Evolutionary conservation across 1,140 invertebrate genomes (phyloP), one percentile per base, ranked within the genome.

Genomic region (Copidosoma floridanum): DNA sequence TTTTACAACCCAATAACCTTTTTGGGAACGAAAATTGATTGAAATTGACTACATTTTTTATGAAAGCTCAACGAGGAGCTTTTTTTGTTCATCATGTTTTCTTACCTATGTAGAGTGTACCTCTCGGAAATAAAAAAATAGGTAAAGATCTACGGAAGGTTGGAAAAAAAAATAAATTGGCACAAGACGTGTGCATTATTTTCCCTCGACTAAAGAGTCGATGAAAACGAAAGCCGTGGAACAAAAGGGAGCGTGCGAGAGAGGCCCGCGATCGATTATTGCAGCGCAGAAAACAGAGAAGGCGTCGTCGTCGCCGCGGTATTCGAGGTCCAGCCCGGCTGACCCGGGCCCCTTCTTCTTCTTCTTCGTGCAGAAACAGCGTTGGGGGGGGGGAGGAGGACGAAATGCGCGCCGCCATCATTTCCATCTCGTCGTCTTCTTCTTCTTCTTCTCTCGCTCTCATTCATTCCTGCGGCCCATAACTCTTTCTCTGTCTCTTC

Each of bases 401-500:
- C 41, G 37, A 35, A 55, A 16, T 27, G 38, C 32, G 38, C 52
- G 21, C 26, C 35, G 35, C 38, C 26, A 32, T 43, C 27, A 35
- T 35, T 58, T 32, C 47, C 53, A 32, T 44, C 29, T 46, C n/a
- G 4, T 16, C 44, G 44, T 3, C 29, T 12, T 23, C 26, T 56
- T 41, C 26, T 7, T 41, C 35, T 27, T 27, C 21, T 32, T 12
- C 44, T 12, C 57, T 47, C 20, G 12, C 44, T 14, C 52, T 12
- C 16, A 14, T 18, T 10, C 47, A 0, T 21, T 23, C 56, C n/a
- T n/a, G 6, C 29, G 29, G 12, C 38, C 27, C 32, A 53, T 37
- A 29, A 37, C 38, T 53, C 51, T 14, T 53, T 53, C 46, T 56
- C 53, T 40, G 26, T 52, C 40, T 46, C n/a, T 40, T 53, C 57